Conservation (phyloP, 2,113 vertebrate genomes). For the Oryzias melastigma region DNA sequence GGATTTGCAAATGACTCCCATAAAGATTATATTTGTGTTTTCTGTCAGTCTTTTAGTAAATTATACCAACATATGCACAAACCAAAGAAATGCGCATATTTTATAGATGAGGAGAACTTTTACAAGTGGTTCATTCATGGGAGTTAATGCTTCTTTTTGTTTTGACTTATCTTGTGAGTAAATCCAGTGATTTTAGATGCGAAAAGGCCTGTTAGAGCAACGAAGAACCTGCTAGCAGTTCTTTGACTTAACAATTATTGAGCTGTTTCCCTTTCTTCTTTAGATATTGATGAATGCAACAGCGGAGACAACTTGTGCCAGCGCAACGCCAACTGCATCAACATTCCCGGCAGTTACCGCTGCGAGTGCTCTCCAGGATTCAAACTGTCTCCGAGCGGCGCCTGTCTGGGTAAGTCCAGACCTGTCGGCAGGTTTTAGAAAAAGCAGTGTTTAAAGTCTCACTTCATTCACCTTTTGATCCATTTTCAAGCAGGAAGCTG, state of each 20-base stretch:
- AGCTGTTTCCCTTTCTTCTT: conserved; percentile 14
- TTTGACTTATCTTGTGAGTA: conserved; percentile 40
- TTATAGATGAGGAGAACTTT: conserved; percentile 22
- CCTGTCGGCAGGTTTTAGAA: not conserved
- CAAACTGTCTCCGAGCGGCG: conserved; percentile 86
- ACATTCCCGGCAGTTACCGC: conserved; percentile 90
- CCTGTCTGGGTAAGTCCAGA: conserved; percentile 86
- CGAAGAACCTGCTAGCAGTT: conserved; percentile 25
- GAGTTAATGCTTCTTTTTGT: conserved; percentile 23
- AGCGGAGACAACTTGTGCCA: conserved; percentile 87
- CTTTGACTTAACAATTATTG: conserved; percentile 38
- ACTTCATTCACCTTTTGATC: too few relatives aligned
- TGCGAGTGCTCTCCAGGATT: conserved; percentile 88
- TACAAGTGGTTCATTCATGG: conserved; percentile 25
- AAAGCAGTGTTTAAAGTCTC: too few relatives aligned
- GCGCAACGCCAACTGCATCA: conserved; percentile 87
- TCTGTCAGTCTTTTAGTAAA: not conserved
- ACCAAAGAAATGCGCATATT: conserved; percentile 3
- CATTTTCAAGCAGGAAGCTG: too few relatives aligned
- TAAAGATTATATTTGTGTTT: too few relatives aligned
- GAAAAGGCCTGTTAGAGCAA: conserved; percentile 31
- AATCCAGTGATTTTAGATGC: conserved; percentile 31
- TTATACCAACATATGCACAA: not conserved
- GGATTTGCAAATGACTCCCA: too few relatives aligned
- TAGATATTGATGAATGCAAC: conserved; percentile 93